These are phyloP conservation scores for Lepidostoma basale DNA, from an alignment of 1,140 invertebrate species.

Conservation along the genomic window DNA sequence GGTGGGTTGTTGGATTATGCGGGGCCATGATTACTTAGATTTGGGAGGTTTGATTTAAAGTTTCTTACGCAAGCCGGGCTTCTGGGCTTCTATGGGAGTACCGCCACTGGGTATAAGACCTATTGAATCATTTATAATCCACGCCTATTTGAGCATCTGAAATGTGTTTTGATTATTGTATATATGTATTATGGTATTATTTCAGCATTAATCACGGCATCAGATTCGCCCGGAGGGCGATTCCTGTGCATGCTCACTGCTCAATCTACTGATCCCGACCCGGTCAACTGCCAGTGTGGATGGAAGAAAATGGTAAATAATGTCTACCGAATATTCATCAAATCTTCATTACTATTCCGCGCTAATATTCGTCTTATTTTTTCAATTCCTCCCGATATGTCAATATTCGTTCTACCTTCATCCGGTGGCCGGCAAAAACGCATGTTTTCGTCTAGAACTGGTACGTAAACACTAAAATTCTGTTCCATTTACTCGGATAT, in stretches of 20 bases:
- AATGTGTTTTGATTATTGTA: background rate
- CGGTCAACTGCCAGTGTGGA: constrained; percentile 61
- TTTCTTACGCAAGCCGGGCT: too few species aligned
- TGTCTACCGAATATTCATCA: background rate
- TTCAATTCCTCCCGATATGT: background rate
- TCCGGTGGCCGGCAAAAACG: background rate
- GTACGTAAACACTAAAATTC: background rate
- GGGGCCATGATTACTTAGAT: too few species aligned
- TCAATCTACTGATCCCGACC: constrained; percentile 35
- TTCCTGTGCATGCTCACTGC: constrained; percentile 60
- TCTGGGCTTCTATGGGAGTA: too few species aligned
- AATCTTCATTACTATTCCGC: background rate
- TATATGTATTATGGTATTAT: background rate
- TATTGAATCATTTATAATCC: background rate
- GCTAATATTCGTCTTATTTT: background rate
- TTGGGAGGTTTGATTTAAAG: too few species aligned
- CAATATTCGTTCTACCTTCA: background rate
- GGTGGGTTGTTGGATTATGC: too few species aligned
- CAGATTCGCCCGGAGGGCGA: constrained; percentile 52
- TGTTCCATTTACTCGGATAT: too few species aligned
- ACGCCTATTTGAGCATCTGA: background rate
- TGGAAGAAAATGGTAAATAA: constrained; percentile 61
- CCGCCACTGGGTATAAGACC: too few species aligned
- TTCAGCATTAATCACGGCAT: constrained; percentile 53
- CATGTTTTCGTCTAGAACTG: background rate